These are phyloP conservation scores for Seira ritae DNA, from an alignment of 2,888 invertebrate genomes.

Conservation along the genomic window DNA sequence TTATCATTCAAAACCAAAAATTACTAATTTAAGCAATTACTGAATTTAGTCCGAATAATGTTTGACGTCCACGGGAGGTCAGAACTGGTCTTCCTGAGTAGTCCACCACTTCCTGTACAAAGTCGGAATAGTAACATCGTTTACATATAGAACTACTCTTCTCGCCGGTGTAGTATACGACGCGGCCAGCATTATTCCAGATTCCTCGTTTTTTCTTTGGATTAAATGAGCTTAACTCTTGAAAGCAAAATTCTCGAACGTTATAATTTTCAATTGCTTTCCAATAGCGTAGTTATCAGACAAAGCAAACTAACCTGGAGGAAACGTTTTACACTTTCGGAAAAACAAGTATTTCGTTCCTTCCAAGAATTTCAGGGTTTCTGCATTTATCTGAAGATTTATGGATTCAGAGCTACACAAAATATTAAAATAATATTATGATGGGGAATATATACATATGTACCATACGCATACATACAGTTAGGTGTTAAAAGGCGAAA, in stretches of 20 bases:
- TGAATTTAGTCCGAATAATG: conserved; percentile 49
- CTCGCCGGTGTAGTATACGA: conserved; percentile 60
- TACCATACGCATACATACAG: no score
- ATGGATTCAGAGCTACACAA: neutral
- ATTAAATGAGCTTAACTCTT: conserved; percentile 43
- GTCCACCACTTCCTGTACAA: conserved; percentile 62
- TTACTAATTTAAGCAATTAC: conserved; percentile 27
- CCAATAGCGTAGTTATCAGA: neutral
- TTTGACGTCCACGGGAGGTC: conserved; percentile 47
- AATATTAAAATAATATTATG: neutral
- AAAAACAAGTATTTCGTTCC: conserved; percentile 58
- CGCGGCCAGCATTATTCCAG: conserved; percentile 58
- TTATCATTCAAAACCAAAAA: neutral
- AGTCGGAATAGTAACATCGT: conserved; percentile 39
- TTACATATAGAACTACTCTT: conserved; percentile 24
- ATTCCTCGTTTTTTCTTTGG: conserved; percentile 54
- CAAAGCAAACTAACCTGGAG: conserved; percentile 48
- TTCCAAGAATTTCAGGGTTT: conserved; percentile 51
- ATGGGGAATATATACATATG: neutral
- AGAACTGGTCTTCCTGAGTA: conserved; percentile 51
- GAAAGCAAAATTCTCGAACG: neutral
- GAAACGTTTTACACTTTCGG: conserved; percentile 55
- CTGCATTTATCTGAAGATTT: conserved; percentile 14
- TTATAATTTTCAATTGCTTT: neutral
- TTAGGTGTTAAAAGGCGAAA: no score